Conservation (phyloP, 2,113 vertebrate species). For the Hemiscyllium ocellatum region DNA sequence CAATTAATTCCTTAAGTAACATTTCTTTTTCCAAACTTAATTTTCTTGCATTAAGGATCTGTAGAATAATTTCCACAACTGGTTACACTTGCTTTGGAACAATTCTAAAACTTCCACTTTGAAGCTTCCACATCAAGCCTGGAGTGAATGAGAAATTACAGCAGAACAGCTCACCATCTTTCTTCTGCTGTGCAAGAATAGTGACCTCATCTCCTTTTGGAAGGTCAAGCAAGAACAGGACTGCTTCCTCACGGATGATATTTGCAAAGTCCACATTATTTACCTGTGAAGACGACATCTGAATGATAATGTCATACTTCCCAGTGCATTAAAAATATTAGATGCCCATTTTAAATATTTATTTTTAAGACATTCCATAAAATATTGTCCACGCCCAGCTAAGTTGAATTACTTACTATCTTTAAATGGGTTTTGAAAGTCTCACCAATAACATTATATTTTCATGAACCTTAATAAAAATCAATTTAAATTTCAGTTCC, state of each 20-base stretch:
- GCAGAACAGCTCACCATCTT: conserved; percentile 71
- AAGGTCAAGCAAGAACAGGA: conserved; percentile 91
- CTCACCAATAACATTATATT: not conserved
- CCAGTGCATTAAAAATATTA: not conserved
- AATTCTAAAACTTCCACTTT: not conserved
- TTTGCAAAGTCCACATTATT: conserved; percentile 98
- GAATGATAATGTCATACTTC: not conserved
- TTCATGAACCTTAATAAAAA: not conserved
- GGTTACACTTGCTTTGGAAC: not conserved
- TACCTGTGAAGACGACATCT: conserved; percentile 60
- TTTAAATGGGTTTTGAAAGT: not conserved
- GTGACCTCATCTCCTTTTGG: conserved; percentile 93
- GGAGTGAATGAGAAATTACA: not conserved
- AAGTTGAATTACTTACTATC: too few species aligned
- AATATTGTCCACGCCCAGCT: not conserved
- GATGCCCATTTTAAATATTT: not conserved
- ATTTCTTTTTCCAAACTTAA: not conserved
- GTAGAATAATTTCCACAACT: not conserved
- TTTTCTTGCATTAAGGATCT: not conserved
- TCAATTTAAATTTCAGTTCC: not conserved
- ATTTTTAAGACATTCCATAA: not conserved
- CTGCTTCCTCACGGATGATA: conserved; percentile 94
- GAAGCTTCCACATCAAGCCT: not conserved
- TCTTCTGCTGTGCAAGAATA: conserved; percentile 95
- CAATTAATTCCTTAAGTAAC: not conserved